Evolutionary conservation across 2,888 invertebrate genomes (phyloP), one percentile per base, ranked within the genome.

Genomic region (Diadromus collaris): DNA sequence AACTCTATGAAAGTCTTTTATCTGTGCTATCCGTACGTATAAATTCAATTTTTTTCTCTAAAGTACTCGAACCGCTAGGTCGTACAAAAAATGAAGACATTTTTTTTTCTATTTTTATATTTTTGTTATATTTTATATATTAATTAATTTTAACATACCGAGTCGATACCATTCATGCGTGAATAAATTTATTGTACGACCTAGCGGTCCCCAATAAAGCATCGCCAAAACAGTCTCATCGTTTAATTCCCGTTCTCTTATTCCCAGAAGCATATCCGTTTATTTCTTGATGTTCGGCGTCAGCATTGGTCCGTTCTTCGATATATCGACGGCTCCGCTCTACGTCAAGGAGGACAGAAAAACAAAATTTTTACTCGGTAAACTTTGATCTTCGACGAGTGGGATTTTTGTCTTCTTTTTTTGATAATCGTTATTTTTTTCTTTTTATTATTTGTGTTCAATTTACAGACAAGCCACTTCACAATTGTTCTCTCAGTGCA

Each of bases 1-100:
- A 94, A 95, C 32, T 91, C 95, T 6, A 92, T 96, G 83, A 95
- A 96, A 86, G 94, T 97, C 85, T 94, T 98, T 88, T 96, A 96
- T 87, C 92, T 98, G 13, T 94, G 95, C 84, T 98, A 97, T 92
- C 98, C 98, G 97, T 98, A 93, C 95, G 97, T 95, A 91, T 83
- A 65, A 65, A 68, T 76, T 54, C 24, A 0, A 21, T 51, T 51
- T 24, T 51, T 9, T 41, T 41, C 4, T 41, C 38, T 13, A 13
- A 4, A 41, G 0, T 24, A 6, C 1, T 4, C 21, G 24, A 13
- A 51, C 24, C 24, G 13, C 51, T 41, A 2, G 38, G 38, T 16
- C 38, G 16, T 51, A 6, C 13, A 24, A 9, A 51, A 10, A 21
- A 21, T 21, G 1, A 24, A 41, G 5, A 34, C n/a, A n/a, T n/a